Percentiles rank a stretch among this genome's conserved stretches.
These are phyloP conservation scores for Tringa solitaria DNA, from an alignment of 2,113 vertebrate species.

Conservation along the genomic window DNA sequence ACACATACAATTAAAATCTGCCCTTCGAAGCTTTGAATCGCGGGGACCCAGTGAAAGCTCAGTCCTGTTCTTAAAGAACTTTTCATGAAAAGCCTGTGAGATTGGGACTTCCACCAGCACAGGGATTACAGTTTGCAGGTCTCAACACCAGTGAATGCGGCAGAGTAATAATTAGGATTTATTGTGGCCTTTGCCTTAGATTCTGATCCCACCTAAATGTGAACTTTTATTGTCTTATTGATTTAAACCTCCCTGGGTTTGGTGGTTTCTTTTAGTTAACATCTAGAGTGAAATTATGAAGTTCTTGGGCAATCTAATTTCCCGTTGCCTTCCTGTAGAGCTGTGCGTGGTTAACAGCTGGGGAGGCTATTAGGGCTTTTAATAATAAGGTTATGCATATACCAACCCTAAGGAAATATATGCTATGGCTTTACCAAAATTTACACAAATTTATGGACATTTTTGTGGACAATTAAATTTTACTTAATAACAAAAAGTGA, in stretches of 20 bases:
- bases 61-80: not conserved
- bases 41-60: not conserved
- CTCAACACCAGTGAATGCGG: not conserved
- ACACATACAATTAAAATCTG: not conserved
- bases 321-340: not conserved
- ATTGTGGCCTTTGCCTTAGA: not conserved
- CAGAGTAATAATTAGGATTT: not conserved
- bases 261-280: conserved; percentile 10
- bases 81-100: not conserved
- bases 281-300: not conserved
- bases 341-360: not conserved
- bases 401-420: not conserved
- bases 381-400: not conserved
- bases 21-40: not conserved
- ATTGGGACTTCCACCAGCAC: not conserved
- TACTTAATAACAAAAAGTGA: not conserved
- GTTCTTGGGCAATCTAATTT: not conserved
- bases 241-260: not conserved
- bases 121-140: not conserved
- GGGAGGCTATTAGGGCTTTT: not conserved
- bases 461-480: not conserved
- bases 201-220: not conserved
- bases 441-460: not conserved
- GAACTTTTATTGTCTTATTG: not conserved
- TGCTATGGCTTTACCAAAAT: not conserved